Evolutionary conservation across 2,797 vertebrate species (phyloP).

Genomic region (Parambassis ranga): DNA sequence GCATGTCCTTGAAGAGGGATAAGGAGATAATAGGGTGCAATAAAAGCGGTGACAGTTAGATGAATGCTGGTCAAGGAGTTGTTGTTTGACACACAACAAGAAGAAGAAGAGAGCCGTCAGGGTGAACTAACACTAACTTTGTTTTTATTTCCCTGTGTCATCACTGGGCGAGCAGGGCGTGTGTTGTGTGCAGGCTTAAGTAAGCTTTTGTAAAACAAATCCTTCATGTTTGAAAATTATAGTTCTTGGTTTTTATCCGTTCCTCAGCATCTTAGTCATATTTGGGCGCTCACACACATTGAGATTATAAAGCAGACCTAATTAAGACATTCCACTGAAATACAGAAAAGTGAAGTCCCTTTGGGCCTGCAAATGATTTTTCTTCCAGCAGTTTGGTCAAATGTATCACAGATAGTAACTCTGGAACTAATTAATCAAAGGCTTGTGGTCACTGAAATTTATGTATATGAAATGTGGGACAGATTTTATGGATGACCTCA

Average conservation of each 20-base stretch:
- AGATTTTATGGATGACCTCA: constrained; percentile 28
- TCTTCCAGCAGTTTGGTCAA: background rate
- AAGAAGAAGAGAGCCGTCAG: constrained; percentile 14
- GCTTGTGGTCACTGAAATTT: background rate
- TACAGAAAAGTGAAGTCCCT: background rate
- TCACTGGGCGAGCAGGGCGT: background rate
- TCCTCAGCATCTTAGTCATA: background rate
- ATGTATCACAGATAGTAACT: background rate
- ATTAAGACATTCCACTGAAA: constrained; percentile 7
- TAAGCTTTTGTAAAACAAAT: background rate
- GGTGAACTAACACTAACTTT: constrained; percentile 6
- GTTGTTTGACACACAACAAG: constrained; percentile 16
- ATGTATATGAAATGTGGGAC: constrained; percentile 8
- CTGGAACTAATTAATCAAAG: constrained; percentile 20
- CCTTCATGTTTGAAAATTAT: background rate
- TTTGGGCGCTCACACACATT: background rate
- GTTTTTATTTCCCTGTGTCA: constrained; percentile 6
- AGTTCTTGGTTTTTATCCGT: background rate
- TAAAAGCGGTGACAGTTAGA: constrained; percentile 29
- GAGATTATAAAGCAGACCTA: background rate
- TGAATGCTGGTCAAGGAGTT: constrained; percentile 22
- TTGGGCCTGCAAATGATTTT: background rate
- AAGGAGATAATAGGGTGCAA: constrained; percentile 14
- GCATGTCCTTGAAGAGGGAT: constrained; percentile 34
- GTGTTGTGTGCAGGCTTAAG: background rate